Percentiles rank a stretch among this genome's conserved stretches.
phyloP scores from a whole-genome alignment of 2,888 invertebrate species.

The Latrodectus hesperus region DNA sequence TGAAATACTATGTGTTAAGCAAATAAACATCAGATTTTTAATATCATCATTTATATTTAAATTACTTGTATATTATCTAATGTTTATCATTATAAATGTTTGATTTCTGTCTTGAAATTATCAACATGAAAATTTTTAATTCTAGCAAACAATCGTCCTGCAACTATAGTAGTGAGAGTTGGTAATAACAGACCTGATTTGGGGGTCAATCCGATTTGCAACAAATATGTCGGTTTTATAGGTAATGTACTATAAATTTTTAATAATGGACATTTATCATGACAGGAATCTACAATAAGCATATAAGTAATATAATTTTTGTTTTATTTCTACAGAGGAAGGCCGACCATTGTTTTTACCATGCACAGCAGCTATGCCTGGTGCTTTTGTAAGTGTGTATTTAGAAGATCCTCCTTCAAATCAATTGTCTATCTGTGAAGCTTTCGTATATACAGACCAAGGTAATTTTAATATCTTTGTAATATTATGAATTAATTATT shows the following conservation, averaged over 20 bases:
- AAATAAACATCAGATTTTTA: too few species aligned
- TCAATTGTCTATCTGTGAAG: conserved; percentile 91
- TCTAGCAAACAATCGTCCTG: conserved; percentile 79
- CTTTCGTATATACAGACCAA: conserved; percentile 94
- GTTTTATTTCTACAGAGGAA: conserved; percentile 78
- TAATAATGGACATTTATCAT: too few species aligned
- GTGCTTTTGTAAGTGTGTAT: conserved; percentile 94
- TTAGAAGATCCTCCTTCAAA: conserved; percentile 84
- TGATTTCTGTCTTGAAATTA: too few species aligned
- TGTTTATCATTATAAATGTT: too few species aligned
- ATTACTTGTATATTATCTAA: too few species aligned
- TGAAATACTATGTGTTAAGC: too few species aligned
- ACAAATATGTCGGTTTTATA: conserved; percentile 81
- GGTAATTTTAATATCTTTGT: conserved; percentile 46
- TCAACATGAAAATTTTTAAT: background rate
- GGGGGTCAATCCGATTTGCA: conserved; percentile 93
- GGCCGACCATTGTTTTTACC: conserved; percentile 93
- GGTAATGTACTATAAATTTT: conserved; percentile 47
- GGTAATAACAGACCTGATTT: conserved; percentile 94
- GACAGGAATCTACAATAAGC: background rate
- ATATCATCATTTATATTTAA: too few species aligned
- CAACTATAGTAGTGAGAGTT: conserved; percentile 90
- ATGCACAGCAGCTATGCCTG: conserved; percentile 95
- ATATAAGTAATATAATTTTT: background rate
- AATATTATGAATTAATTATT: too few species aligned